Conservation (phyloP, 2,888 invertebrate genomes). For the Eupithecia inturbata region DNA sequence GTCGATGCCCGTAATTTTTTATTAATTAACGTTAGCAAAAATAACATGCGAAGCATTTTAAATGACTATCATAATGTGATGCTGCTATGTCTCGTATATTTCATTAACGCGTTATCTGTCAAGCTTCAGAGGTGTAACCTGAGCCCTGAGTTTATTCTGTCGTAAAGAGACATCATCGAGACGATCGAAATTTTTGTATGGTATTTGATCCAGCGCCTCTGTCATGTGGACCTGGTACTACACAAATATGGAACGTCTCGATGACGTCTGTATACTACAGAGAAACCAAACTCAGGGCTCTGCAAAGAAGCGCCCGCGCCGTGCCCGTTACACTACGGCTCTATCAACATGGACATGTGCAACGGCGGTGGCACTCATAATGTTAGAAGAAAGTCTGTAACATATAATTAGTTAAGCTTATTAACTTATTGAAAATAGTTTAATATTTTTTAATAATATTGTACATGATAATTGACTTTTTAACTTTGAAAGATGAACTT, state of each 20-base stretch:
- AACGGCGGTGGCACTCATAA: neutral
- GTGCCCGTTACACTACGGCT: neutral
- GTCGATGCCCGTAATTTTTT: neutral
- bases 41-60: neutral
- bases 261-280: neutral
- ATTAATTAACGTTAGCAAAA: neutral
- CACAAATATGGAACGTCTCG: neutral
- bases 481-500: slow-evolving; percentile 1
- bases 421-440: neutral
- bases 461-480: neutral
- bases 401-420: slow-evolving; percentile 5
- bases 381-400: neutral
- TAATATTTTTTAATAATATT: neutral
- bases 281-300: neutral
- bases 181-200: neutral
- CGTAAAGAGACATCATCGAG: neutral
- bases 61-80: neutral
- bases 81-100: neutral
- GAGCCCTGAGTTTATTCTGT: neutral
- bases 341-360: neutral
- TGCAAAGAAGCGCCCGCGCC: neutral
- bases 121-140: neutral
- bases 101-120: neutral
- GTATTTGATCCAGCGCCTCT: neutral
- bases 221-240: neutral